Evolutionary conservation across 2,113 vertebrate species (phyloP).

Genomic region (Nothobranchius furzeri): DNA sequence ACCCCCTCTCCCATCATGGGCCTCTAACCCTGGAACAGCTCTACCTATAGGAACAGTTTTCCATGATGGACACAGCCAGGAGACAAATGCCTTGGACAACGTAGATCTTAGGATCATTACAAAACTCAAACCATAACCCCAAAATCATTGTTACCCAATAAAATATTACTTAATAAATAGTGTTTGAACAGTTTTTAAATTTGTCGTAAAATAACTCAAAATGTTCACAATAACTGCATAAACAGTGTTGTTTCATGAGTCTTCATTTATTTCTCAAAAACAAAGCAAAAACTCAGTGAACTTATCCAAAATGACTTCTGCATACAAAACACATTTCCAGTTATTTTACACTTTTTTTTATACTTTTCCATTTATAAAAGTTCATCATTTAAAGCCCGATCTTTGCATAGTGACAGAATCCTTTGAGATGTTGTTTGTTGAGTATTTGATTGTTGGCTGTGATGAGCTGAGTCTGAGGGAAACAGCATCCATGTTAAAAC

Average conservation of each 20-base stretch:
- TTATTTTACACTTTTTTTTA: not conserved
- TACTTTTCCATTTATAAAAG: conserved; percentile 6
- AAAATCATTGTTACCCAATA: no score
- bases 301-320: conserved; percentile 14
- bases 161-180: no score
- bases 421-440: conserved; percentile 20
- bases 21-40: no score
- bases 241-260: conserved; percentile 18
- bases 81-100: no score
- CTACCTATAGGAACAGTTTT: no score
- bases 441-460: not conserved
- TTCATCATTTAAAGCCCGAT: conserved; percentile 8
- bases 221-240: conserved; percentile 4
- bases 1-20: no score
- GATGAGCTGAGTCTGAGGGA: not conserved
- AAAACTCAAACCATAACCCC: no score
- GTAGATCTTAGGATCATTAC: no score
- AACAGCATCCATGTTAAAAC: not conserved
- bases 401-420: conserved; percentile 39
- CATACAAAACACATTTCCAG: conserved; percentile 21
- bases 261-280: conserved; percentile 17
- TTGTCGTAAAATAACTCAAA: not conserved
- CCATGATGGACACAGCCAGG: no score
- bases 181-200: no score
- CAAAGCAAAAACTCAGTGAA: conserved; percentile 4